Base-by-base conservation (phyloP, 2,797 vertebrate species). In the Leptoclinus maculatus region DNA sequence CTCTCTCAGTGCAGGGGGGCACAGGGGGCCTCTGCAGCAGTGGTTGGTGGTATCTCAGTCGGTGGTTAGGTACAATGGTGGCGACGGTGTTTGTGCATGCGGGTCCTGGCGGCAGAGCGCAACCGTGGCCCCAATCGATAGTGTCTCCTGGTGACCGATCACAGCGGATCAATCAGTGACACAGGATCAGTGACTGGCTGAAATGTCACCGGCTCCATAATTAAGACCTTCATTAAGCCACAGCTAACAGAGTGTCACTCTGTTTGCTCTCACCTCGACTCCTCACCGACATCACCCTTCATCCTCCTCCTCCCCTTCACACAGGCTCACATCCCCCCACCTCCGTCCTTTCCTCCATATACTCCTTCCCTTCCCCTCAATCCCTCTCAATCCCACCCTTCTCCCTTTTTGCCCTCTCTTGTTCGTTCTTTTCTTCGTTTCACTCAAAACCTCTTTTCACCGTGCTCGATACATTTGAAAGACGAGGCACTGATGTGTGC, bases 161-260 rank as follows among this genome's bases (percentile, higher is more conserved):
- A 90, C 90, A 80, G 79, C 81, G 59, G 93, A 95, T 95, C 92
- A 91, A 94, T 94, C 88, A 88, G 86, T 87, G 84, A 77, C 89
- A 86, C 79, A 38, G 82, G 87, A 90, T 93, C 92, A 89, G 87
- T 80, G 89, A 91, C 90, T 87, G 87, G 86, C 87, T 85, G 83
- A 93, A 94, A 94, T 94, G 93, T 95, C 93, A 94, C 87, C 84
- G 76, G 91, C 92, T 94, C 92, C 92, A 94, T 95, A 95, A 96
- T 95, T 95, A 95, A 95, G 92, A 94, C 90, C 93, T 92, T 94
- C 90, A 93, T 94, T 94, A 94, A 93, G 92, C 86, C 84, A 80
- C 73, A 75, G 87, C 91, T 94, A 93, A 92, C 91, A 91, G 89
- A 92, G 89, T 93, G 89, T 85, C 91, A 89, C 85, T 83, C 84